phyloP scores from a whole-genome alignment of 2,888 invertebrate species.

The Cephus sareptanus region DNA sequence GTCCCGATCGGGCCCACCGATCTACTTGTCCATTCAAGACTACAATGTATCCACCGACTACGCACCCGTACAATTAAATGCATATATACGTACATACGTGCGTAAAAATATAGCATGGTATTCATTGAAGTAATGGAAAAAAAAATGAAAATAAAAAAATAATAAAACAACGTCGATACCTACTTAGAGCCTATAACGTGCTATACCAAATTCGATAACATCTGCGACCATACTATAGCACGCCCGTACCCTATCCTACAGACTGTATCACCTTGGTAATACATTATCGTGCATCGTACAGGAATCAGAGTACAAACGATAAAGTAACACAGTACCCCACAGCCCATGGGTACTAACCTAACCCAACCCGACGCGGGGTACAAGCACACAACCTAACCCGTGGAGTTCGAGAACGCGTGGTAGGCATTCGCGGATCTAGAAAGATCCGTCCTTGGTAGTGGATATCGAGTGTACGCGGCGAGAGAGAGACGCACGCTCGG shows the following conservation, averaged over 20 bases:
- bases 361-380: neutral
- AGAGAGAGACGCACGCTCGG: neutral
- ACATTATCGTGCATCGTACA: neutral
- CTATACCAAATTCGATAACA: neutral
- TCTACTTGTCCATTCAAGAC: neutral
- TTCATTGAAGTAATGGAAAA: neutral
- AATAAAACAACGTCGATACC: neutral
- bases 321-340: neutral
- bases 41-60: neutral
- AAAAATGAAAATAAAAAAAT: neutral
- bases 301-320: neutral
- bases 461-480: neutral
- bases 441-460: neutral
- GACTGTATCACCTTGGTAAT: neutral
- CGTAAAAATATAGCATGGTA: neutral
- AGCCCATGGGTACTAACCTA: neutral
- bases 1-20: neutral
- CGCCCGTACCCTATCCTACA: neutral
- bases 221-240: neutral
- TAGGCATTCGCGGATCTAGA: neutral
- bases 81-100: neutral
- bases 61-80: neutral
- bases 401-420: neutral
- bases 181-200: neutral
- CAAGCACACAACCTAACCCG: neutral